Evolutionary conservation across 2,113 vertebrate species (phyloP).

Genomic region (Gallinago media): DNA sequence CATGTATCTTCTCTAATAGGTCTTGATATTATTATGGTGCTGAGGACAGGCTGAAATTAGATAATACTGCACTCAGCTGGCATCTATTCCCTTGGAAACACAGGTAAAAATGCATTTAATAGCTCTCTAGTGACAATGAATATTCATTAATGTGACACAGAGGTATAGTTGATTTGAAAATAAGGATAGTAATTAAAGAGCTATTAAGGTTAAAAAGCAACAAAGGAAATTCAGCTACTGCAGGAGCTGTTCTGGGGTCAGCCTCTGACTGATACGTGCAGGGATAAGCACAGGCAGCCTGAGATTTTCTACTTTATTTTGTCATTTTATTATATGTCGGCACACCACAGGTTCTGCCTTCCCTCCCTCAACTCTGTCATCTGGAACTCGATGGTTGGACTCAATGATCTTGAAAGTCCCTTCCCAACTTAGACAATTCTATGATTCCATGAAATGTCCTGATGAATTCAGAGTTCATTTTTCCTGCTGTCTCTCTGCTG

Average conservation of each 20-base stretch:
- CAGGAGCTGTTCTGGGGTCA: neutral
- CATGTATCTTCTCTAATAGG: conserved; percentile 13
- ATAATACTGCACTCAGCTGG: neutral
- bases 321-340: neutral
- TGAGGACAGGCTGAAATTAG: conserved; percentile 29
- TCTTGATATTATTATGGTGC: neutral
- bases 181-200: conserved; percentile 52
- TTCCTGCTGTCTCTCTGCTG: neutral
- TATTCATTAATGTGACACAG: conserved; percentile 35
- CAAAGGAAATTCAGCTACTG: neutral
- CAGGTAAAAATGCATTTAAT: conserved; percentile 25
- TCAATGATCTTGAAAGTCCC: neutral
- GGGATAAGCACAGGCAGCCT: neutral
- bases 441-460: neutral
- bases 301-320: neutral
- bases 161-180: conserved; percentile 26
- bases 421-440: neutral
- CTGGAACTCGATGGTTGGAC: neutral
- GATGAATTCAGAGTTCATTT: neutral
- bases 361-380: neutral
- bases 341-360: neutral
- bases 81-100: conserved; percentile 42
- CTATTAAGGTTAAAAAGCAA: conserved; percentile 43
- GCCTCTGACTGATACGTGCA: neutral
- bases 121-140: conserved; percentile 11